Evolutionary conservation across 2,113 vertebrate genomes (phyloP).

Genomic region (Eurystomus gularis): DNA sequence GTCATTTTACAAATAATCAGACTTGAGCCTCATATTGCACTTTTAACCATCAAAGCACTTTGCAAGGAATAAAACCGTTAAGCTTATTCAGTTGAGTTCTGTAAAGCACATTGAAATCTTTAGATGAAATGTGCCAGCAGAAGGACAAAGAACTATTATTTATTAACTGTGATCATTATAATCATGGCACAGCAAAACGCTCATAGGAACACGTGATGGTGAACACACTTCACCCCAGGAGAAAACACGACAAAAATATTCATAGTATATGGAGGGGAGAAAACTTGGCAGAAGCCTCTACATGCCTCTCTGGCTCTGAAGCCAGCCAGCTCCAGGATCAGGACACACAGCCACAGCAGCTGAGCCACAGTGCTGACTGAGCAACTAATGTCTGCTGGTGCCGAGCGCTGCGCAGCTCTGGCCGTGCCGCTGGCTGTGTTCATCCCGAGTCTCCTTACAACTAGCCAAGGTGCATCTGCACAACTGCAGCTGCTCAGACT

Average conservation of each 20-base stretch:
- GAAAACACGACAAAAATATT: background rate
- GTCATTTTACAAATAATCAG: constrained; percentile 38
- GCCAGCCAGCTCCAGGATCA: background rate
- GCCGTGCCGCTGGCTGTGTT: background rate
- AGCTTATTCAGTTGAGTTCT: constrained; percentile 5
- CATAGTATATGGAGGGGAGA: background rate
- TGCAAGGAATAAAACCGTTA: background rate
- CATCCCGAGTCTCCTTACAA: background rate
- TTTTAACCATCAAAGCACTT: constrained; percentile 18
- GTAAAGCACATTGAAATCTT: background rate
- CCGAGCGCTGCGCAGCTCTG: fast-evolving
- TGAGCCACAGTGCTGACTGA: background rate
- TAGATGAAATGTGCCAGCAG: background rate
- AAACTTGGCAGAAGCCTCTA: background rate
- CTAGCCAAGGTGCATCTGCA: background rate
- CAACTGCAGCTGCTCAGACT: background rate
- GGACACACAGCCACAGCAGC: background rate
- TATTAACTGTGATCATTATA: background rate
- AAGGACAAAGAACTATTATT: constrained; percentile 11
- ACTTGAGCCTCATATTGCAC: background rate
- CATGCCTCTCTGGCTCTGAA: background rate
- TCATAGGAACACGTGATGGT: background rate
- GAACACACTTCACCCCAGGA: background rate
- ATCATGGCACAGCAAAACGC: background rate
- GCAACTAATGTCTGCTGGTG: background rate